Conservation (phyloP, 2,797 vertebrate genomes). For the Phyllotis vaccarum region DNA sequence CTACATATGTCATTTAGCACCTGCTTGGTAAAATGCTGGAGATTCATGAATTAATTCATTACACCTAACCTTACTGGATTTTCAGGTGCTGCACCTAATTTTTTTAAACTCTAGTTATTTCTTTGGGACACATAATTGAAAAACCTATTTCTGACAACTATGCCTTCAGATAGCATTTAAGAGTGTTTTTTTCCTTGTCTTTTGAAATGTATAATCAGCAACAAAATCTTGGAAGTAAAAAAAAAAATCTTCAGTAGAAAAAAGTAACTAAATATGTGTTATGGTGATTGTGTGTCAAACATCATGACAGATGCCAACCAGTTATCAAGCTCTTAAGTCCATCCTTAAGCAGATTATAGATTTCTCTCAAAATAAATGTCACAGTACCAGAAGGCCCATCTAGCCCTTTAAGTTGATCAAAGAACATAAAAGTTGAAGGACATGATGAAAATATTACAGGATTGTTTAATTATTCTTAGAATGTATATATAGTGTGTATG, state of each 20-base stretch:
- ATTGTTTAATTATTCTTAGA: neutral
- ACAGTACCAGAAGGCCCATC: neutral
- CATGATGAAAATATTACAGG: neutral
- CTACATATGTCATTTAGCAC: neutral
- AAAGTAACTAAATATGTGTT: neutral
- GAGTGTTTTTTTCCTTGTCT: neutral
- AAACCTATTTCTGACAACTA: neutral
- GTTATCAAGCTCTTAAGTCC: neutral
- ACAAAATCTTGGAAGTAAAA: neutral
- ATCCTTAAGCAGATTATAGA: neutral
- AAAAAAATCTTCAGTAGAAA: neutral
- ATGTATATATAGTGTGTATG: neutral
- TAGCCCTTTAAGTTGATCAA: neutral
- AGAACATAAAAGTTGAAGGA: neutral
- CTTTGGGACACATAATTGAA: neutral
- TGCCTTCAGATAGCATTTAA: neutral
- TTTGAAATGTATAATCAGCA: constrained; percentile 4
- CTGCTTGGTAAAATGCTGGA: neutral
- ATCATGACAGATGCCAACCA: neutral
- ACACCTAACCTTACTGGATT: neutral
- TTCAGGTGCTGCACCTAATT: neutral
- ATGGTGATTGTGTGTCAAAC: neutral
- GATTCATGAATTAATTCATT: neutral
- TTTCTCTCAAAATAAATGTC: neutral
- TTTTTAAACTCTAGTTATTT: constrained; percentile 3